Conservation (phyloP, 1,140 invertebrate genomes). For the Zaprionus africanus region DNA sequence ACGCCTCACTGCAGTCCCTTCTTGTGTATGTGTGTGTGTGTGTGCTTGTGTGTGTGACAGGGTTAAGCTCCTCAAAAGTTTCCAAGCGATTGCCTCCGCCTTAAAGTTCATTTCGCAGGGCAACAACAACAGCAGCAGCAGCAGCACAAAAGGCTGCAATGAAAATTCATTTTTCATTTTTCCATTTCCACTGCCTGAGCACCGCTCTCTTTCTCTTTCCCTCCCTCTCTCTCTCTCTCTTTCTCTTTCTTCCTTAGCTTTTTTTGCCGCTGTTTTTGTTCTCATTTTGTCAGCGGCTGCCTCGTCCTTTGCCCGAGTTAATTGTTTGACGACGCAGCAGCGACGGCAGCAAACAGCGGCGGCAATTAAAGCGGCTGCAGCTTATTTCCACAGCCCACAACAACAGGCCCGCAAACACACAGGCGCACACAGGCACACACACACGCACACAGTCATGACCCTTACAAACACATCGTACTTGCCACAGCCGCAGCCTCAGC, state of each 20-base stretch:
- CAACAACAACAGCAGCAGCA: slow-evolving; percentile 25
- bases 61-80: slow-evolving; percentile 60
- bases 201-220: slow-evolving; percentile 1
- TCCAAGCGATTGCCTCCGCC: slow-evolving; percentile 69
- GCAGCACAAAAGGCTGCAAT: slow-evolving; percentile 50
- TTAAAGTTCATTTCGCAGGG: slow-evolving; percentile 70
- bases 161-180: slow-evolving; percentile 57
- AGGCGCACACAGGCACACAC: neutral
- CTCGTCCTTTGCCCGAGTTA: slow-evolving; percentile 54
- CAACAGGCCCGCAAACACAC: slow-evolving; percentile 17
- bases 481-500: slow-evolving; percentile 10
- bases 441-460: neutral
- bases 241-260: neutral
- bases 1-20: slow-evolving; percentile 63
- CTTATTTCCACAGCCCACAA: slow-evolving; percentile 62
- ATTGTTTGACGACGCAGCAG: slow-evolving; percentile 59
- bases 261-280: slow-evolving; percentile 22
- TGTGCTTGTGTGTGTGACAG: slow-evolving; percentile 1
- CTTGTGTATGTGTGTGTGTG: neutral
- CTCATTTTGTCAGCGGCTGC: slow-evolving; percentile 22
- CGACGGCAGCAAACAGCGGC: slow-evolving; percentile 15
- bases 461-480: neutral
- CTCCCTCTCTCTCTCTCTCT: neutral
- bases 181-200: slow-evolving; percentile 40
- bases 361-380: slow-evolving; percentile 63